Conservation (phyloP, 2,797 vertebrate genomes). For the Staurois parvus region DNA sequence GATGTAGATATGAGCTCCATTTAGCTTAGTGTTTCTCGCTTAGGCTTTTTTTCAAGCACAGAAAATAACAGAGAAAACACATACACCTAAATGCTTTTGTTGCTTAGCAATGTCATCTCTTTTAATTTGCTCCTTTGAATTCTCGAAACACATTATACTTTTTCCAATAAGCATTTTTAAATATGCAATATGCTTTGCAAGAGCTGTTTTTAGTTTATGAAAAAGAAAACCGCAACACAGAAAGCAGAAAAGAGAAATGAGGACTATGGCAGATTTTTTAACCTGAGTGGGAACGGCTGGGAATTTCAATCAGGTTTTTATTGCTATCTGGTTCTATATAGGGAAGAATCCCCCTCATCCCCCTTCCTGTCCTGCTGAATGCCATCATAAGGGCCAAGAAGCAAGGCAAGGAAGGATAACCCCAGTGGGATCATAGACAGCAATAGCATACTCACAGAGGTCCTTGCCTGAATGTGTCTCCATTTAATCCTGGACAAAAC, state of each 20-base stretch:
- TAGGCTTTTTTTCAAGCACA: not conserved
- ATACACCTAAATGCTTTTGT: conserved; percentile 24
- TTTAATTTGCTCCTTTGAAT: conserved; percentile 25
- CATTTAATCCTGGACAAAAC: no score
- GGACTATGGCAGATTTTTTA: not conserved
- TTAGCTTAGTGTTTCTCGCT: not conserved
- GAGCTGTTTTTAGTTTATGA: conserved; percentile 6
- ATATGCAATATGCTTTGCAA: conserved; percentile 27
- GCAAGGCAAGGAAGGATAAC: no score
- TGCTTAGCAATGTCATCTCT: conserved; percentile 48
- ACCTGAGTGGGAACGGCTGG: no score
- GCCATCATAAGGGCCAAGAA: no score
- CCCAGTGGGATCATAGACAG: no score
- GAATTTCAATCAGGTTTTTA: no score
- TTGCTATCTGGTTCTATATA: no score
- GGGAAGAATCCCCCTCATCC: no score
- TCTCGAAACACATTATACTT: conserved; percentile 28
- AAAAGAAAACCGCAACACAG: not conserved
- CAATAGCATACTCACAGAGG: no score
- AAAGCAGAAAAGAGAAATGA: not conserved
- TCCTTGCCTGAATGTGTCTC: no score
- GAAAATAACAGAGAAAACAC: conserved; percentile 13
- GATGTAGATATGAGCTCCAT: not conserved
- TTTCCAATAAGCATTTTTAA: conserved; percentile 20
- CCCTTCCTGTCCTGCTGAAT: no score